These are phyloP conservation scores for Tachuris rubrigastra DNA, from an alignment of 2,113 vertebrate genomes.

Conservation along the genomic window DNA sequence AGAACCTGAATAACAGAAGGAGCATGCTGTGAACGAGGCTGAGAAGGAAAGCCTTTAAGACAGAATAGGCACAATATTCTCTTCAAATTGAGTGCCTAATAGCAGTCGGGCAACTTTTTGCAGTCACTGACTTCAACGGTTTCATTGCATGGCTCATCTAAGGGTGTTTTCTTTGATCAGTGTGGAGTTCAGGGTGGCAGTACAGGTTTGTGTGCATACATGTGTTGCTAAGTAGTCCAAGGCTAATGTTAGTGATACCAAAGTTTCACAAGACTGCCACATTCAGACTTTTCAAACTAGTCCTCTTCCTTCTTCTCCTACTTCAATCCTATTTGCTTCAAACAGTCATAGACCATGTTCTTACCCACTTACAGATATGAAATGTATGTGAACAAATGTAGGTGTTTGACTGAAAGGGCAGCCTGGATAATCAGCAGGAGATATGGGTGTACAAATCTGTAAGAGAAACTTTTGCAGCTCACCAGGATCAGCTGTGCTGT, in stretches of 20 bases:
- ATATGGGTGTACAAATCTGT: not conserved
- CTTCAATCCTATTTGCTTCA: not conserved
- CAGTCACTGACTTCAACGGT: not conserved
- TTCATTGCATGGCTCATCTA: not conserved
- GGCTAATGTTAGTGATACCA: not conserved
- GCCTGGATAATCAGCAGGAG: not conserved
- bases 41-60: not conserved
- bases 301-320: not conserved
- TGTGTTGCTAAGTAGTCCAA: accelerated
- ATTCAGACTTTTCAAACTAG: not conserved
- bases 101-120: not conserved
- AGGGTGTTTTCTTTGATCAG: not conserved
- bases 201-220: not conserved
- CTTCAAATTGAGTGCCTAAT: not conserved
- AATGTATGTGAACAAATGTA: not conserved
- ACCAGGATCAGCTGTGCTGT: not conserved
- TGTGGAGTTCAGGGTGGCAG: not conserved
- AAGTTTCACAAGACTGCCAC: not conserved
- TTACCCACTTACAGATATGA: accelerated
- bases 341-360: not conserved
- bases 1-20: not conserved
- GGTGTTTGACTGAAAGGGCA: not conserved
- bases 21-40: not conserved
- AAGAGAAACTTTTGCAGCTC: not conserved
- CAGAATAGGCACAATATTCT: not conserved